Base-by-base conservation (phyloP, 1,140 invertebrate species). In the Drosophila pandora region DNA sequence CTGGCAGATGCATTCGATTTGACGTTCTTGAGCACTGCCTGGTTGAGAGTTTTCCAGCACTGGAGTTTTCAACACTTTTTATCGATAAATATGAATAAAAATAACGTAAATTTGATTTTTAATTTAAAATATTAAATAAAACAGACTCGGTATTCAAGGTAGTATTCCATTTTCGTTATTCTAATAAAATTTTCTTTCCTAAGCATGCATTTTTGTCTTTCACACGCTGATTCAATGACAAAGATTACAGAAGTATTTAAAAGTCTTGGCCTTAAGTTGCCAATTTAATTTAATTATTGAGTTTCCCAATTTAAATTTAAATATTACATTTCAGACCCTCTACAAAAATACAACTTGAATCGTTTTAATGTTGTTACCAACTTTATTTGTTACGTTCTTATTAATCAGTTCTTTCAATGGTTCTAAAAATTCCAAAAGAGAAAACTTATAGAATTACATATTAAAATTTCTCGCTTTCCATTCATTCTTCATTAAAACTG, bases 371-470 rank as follows among this genome's bases (percentile, higher is more conserved):
- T 87, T 87, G 83, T 83, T 88, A 88, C 83, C 83, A 87, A 87
- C 83, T 88, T 87, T 87, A 88, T 87, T 87, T 89, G 75, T 87
- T 87, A 85, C 81, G 82, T 87, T 87, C 84, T 79, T 87, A 87
- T 79, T 87, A 87, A 87, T 87, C 83, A 87, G 83, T 87, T 87
- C 83, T 87, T 87, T 87, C 84, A 88, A 87, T 89, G 83, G 68
- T 82, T 85, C 83, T 85, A 85, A 76, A 85, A 85, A 76, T 88
- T 87, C 75, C 79, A 84, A 89, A 76, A 88, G 64, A 68, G 71
- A 87, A 89, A 88, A 83, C 79, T 82, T 88, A 79, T 67, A 70
- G 69, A 82, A 88, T 67, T 87, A 89, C 71, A 79, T 67, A 59
- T 79, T 79, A 73, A 79, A 87, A 88, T 87, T 81, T 87, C 57